Percentiles rank a stretch among this genome's conserved stretches.
These are phyloP conservation scores for Phylloscopus collybita DNA, from an alignment of 2,797 vertebrate species.

Conservation along the genomic window DNA sequence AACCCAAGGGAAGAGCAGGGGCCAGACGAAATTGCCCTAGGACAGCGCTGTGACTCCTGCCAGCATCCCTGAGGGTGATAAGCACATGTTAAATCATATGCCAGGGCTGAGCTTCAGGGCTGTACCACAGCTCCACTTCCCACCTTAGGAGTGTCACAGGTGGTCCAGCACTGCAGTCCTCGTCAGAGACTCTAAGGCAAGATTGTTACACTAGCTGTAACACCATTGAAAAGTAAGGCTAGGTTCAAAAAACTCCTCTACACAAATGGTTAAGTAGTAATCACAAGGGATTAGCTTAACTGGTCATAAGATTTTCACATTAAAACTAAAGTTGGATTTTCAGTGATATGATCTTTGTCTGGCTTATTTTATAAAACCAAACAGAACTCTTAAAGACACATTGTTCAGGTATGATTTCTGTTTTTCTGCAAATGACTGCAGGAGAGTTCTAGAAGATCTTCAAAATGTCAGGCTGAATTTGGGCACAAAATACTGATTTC, in stretches of 20 bases:
- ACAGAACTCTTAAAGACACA: not conserved
- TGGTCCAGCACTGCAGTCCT: not conserved
- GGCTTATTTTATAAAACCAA: not conserved
- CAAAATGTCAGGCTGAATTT: not conserved
- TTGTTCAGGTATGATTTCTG: not conserved
- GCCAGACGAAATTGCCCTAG: not conserved
- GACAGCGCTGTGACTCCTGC: accelerated
- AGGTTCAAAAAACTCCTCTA: not conserved
- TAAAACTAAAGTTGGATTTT: not conserved
- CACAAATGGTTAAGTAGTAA: not conserved
- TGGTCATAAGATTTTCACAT: not conserved
- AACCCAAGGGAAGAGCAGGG: not conserved
- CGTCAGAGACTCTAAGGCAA: not conserved
- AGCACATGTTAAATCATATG: not conserved
- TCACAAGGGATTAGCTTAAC: not conserved
- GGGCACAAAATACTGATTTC: not conserved
- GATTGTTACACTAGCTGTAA: not conserved
- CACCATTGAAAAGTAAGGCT: not conserved
- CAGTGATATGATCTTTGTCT: not conserved
- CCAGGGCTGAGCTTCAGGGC: not conserved
- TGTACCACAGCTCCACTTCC: not conserved
- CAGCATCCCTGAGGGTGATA: not conserved
- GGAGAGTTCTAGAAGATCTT: not conserved
- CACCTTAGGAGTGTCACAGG: not conserved
- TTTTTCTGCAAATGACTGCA: not conserved